Conservation (phyloP, 2,113 vertebrate genomes). For the Melanerpes aurifrons region DNA sequence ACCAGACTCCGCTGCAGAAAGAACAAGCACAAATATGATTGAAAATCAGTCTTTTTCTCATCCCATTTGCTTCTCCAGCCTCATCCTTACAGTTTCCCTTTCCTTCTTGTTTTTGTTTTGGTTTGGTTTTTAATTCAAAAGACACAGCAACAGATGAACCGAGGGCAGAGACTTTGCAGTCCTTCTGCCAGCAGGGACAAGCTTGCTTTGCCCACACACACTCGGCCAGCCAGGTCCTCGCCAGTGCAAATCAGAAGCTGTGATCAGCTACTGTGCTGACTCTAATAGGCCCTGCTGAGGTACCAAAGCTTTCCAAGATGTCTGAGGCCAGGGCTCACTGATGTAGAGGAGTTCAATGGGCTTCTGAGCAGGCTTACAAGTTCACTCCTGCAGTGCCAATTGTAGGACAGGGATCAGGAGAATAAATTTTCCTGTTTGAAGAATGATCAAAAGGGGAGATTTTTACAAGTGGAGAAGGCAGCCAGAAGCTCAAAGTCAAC, state of each 20-base stretch:
- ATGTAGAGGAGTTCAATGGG: background rate
- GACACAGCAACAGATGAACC: background rate
- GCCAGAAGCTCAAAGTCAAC: constrained; percentile 11
- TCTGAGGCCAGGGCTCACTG: background rate
- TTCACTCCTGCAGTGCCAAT: background rate
- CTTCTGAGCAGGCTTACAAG: background rate
- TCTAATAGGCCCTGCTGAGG: constrained; percentile 7
- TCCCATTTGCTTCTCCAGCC: background rate
- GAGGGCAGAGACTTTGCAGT: background rate
- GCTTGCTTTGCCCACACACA: background rate
- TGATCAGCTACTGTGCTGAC: background rate
- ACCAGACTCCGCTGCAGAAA: constrained; percentile 88
- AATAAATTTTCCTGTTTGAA: background rate
- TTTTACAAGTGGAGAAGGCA: background rate
- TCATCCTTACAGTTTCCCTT: background rate
- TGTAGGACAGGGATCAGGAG: constrained; percentile 6
- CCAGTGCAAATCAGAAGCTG: background rate
- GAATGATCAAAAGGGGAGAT: background rate
- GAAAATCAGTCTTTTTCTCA: background rate
- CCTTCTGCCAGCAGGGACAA: background rate
- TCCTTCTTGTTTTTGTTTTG: background rate
- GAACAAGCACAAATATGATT: background rate
- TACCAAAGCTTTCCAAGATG: background rate
- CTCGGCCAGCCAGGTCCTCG: background rate
- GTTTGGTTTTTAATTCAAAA: background rate